Evolutionary conservation across 2,797 vertebrate species (phyloP), one percentile per base, ranked within the genome.

Genomic region (Sarcoramphus papa): DNA sequence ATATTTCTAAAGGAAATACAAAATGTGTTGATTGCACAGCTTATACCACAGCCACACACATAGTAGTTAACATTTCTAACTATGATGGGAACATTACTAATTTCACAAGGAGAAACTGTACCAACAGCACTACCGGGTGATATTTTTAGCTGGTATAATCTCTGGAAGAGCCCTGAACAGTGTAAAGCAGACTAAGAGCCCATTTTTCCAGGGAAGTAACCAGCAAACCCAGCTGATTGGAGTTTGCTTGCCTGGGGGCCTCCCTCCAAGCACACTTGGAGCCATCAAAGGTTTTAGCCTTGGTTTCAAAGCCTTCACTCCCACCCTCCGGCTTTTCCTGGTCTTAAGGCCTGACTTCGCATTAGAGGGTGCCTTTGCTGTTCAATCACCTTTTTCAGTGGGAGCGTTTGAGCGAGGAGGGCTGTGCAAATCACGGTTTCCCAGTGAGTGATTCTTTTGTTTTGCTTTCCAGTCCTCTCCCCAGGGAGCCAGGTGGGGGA

Each of bases 401-500:
- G 75, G 86, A 89, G 60, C 14, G 14, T 77, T 28, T 41, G 91
- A 85, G 92, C 3, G 2, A 48, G 67, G 37, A 92, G 64, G 40
- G 64, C 37, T 88, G 75, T 43, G 87, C 60, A 72, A 87, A 87
- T 87, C 47, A 41, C 0, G 5, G 43, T 47, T 95, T 97, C 93
- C 60, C 65, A 51, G 67, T n/a, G 76, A 95, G 82, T 3, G 70
- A 91, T 18, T 86, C 95, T 63, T 96, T 96, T 97, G 96, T 96
- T 97, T 92, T 81, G 50, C 79, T 84, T 91, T 48, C 86, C 90
- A 94, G 63, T 21, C 68, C 73, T 57, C n/a, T 69, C 90, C 92
- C 82, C 73, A 6, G 87, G 92, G 96, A 96, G 81, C 54, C 95
- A 97, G 95, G 95, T 97, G 93, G 85, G 76, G 94, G 95, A 96